phyloP scores from a whole-genome alignment of 2,113 vertebrate species.

The Aegithalos caudatus region DNA sequence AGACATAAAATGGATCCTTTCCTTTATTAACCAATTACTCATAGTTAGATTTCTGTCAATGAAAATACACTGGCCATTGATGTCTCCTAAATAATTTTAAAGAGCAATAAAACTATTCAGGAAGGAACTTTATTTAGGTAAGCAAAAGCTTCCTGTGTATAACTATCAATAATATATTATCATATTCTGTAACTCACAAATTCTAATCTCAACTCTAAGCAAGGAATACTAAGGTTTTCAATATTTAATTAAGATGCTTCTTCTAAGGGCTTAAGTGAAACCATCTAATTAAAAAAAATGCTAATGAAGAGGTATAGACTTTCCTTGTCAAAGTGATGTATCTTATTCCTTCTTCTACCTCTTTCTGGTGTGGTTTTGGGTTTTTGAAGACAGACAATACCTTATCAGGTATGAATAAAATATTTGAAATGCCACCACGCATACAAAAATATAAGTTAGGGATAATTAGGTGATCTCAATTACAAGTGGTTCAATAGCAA shows the following conservation, averaged over 20 bases:
- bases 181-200: neutral
- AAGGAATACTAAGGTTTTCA: constrained; percentile 33
- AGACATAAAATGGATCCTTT: neutral
- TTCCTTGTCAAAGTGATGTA: constrained; percentile 32
- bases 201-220: constrained; percentile 26
- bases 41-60: neutral
- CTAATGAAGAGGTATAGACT: constrained; percentile 53
- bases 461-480: neutral
- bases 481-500: neutral
- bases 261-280: constrained; percentile 65
- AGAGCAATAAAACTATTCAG: neutral
- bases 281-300: constrained; percentile 69
- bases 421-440: constrained; percentile 23
- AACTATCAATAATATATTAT: neutral
- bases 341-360: constrained; percentile 48
- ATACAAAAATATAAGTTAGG: neutral
- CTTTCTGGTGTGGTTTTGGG: neutral
- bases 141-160: neutral
- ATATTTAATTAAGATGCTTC: constrained; percentile 63
- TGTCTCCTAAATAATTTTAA: neutral
- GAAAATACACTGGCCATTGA: neutral
- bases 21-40: neutral
- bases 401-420: constrained; percentile 51
- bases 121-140: neutral
- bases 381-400: constrained; percentile 4